Evolutionary conservation across 2,113 vertebrate genomes (phyloP), one percentile per base, ranked within the genome.

Genomic region (Xenopus borealis): DNA sequence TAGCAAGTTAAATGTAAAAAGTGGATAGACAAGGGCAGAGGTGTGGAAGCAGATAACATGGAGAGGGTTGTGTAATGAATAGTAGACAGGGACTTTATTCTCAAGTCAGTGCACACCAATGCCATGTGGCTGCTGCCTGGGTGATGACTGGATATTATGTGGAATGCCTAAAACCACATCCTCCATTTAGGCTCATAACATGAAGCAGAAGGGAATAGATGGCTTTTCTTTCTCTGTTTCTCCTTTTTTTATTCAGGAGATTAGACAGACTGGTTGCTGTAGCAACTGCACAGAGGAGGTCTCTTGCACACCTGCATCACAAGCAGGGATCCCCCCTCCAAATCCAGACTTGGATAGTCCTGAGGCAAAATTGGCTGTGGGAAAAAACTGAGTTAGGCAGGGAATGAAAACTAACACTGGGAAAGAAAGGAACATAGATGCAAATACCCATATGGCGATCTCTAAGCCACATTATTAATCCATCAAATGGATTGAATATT

Each of bases 261-360:
- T 92, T 92, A 92, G 85, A 88, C 81, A 79, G 71, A 75, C 81
- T 84, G 85, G 90, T 93, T 94, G 91, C 93, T 89, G 89, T 90
- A 88, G 90, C 11, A 82, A 92, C 71, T 0, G 85, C 84, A 87
- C 27, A 16, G 84, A 87, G 86, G 83, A 90, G 85, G 83, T 86
- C 86, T 86, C 78, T 78, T 16, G 82, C 85, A 91, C 90, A 92
- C 91, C 92, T 93, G 91, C 90, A 86, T 80, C 79, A 58, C 73
- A 84, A 83, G 81, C 40, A 81, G 80, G 27, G 66, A 84, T 67
- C 81, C 23, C 81, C 70, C 73, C 68, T 81, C 82, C 84, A 85
- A 78, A 70, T 47, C 44, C 66, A 82, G 85, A 83, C 67, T 81
- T 55, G 72, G 74, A 66, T 79, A 69, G 75, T 82, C 79, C 83